These are phyloP conservation scores for Melikaiella ostensackeni DNA, from an alignment of 2,888 invertebrate species.

Conservation along the genomic window DNA sequence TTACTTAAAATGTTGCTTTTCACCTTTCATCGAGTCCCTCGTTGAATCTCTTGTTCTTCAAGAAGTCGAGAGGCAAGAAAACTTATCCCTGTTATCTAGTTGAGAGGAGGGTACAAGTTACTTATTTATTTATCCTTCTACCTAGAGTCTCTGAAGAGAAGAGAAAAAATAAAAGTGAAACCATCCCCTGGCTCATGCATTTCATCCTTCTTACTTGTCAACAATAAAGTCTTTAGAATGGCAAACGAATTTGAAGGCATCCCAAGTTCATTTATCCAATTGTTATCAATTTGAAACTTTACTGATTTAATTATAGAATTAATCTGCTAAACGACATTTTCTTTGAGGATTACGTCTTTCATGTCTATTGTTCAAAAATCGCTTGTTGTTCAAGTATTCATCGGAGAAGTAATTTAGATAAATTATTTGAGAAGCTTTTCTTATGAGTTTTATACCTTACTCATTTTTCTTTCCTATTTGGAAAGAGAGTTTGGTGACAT, in stretches of 20 bases:
- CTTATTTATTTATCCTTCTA: slow-evolving; percentile 38
- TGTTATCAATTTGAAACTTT: neutral
- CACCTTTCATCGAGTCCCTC: neutral
- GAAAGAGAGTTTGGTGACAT: neutral
- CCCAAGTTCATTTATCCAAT: neutral
- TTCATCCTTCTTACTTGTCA: neutral
- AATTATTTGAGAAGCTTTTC: neutral
- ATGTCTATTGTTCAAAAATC: neutral
- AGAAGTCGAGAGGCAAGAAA: neutral
- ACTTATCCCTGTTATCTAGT: neutral
- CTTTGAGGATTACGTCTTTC: neutral
- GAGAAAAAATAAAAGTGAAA: neutral
- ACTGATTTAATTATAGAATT: neutral
- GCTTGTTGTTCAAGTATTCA: neutral
- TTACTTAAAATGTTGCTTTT: neutral
- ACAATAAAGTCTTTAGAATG: neutral
- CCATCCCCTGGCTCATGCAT: neutral
- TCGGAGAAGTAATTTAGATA: neutral
- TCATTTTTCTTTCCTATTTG: neutral
- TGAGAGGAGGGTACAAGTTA: neutral
- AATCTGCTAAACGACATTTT: neutral
- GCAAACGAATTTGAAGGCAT: neutral
- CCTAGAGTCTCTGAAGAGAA: neutral
- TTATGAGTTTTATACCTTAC: neutral
- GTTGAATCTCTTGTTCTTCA: neutral